Base-by-base conservation (phyloP, 2,888 invertebrate genomes). In the Xylota segnis region DNA sequence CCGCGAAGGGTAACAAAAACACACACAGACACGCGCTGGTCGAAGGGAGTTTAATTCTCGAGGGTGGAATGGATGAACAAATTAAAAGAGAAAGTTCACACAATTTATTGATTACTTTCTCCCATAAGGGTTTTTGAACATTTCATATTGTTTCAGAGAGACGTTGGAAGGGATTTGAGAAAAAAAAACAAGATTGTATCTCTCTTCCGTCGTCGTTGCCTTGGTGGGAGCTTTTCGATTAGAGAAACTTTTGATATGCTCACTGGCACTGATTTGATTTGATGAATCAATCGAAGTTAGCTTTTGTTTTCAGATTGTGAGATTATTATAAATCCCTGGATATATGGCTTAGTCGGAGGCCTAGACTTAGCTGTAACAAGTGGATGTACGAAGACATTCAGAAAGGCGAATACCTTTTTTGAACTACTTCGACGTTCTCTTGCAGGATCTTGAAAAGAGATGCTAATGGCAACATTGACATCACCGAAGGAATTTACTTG, bases 21-120 rank as follows among this genome's bases (percentile, higher is more conserved):
- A 23, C 23, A n/a, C n/a, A n/a, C n/a, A n/a, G n/a, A n/a, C n/a
- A n/a, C n/a, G n/a, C 3, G 23, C 2, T 34, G 4, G 77, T 47
- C 32, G 45, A 18, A 34, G 34, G 40, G 43, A 32, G 10, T 34
- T 27, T 52, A 10, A 50, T 18, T 40, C 32, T n/a, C 45, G 45
- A 68, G 74, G 83, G 63, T 70, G 68, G 65, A 50, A 56, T 70
- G 68, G 65, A 50, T 58, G 65, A 52, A 75, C 27, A 23, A 81
- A 47, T 76, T 66, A 75, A 76, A 84, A 84, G 84, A 84, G 84
- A 84, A 84, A 81, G 84, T 84, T 66, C 54, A 81, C 37, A 65
- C 23, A 66, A 63, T 50, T 81, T 84, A 84, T 84, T 84, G 84
- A 84, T 84, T 84, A 76, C 81, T 84, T 84, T 79, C 75, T 76